Base-by-base conservation (phyloP, 2,113 vertebrate genomes). In the Solenodon paradoxus region DNA sequence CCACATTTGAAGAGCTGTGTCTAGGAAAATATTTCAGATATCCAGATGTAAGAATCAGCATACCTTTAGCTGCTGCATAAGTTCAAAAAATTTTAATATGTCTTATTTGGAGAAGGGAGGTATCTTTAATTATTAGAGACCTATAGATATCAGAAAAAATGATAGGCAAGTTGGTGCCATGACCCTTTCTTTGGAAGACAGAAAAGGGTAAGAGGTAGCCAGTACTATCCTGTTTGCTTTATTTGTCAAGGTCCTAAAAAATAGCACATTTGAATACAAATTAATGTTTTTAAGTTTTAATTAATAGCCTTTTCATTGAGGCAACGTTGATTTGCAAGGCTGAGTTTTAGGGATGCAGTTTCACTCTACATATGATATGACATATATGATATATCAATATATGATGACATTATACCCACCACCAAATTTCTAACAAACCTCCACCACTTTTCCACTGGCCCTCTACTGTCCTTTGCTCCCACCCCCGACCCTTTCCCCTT, bases 221-320 rank as follows among this genome's bases (percentile, higher is more conserved):
- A 77, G 61, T 55, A 57, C n/a, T 28, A 61, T 20, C 3, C 0
- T 74, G 51, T 82, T 63, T 88, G 61, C 45, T 88, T 91, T 63
- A 24, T 75, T 91, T 82, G 47, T 84, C 24, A 59, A 49, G 49
- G 22, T 71, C 55, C 79, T 92, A 30, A 88, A 95, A 92, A 72
- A 47, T 42, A 72, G 16, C 32, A 57, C 9, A 17, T 69, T 68
- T 45, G 19, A 86, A 83, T 16, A 55, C 45, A 89, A 64, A 84
- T 69, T 74, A 55, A 3, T 30, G 5, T 26, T 45, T n/a, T n/a
- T n/a, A n/a, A n/a, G n/a, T n/a, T n/a, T n/a, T n/a, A n/a, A n/a
- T n/a, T n/a, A n/a, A n/a, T n/a, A n/a, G n/a, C n/a, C n/a, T n/a
- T n/a, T n/a, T n/a, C n/a, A n/a, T n/a, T n/a, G n/a, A n/a, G n/a